A percentile compares a stretch with the other conserved stretches of the same genome.
Evolutionary conservation across 2,797 vertebrate species (phyloP).

Genomic region (Sebastiscus tertius): DNA sequence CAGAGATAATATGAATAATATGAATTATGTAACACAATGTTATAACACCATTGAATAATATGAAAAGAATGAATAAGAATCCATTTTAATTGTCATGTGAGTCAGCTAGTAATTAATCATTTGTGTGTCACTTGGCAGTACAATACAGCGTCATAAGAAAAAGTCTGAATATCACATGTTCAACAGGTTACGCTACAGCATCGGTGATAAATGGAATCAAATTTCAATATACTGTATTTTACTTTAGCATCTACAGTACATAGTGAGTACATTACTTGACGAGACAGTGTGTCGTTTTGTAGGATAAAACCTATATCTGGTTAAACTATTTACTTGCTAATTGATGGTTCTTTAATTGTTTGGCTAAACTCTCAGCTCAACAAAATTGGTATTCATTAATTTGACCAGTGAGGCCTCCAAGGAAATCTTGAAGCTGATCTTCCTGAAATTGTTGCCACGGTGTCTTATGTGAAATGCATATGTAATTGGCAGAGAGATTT

Average conservation of each 20-base stretch:
- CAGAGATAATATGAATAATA: background rate
- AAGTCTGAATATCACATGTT: background rate
- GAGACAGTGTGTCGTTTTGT: background rate
- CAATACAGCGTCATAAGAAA: background rate
- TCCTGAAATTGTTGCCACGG: background rate
- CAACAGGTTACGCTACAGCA: background rate
- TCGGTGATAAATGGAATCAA: background rate
- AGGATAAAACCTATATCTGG: background rate
- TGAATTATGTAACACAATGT: background rate
- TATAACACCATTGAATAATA: background rate
- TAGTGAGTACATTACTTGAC: background rate
- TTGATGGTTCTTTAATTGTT: background rate
- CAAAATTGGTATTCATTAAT: background rate
- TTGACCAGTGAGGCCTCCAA: background rate
- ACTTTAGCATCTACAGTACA: background rate
- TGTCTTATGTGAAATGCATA: conserved; percentile 2
- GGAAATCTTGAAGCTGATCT: conserved; percentile 1
- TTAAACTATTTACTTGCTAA: background rate
- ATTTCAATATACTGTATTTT: background rate
- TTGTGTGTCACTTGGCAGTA: background rate
- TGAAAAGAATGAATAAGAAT: background rate
- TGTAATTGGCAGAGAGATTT: background rate
- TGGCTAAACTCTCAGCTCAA: background rate
- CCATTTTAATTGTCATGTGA: background rate
- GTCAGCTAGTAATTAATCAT: background rate